Evolutionary conservation across 1,140 invertebrate genomes (phyloP), one percentile per base, ranked within the genome.

Genomic region (Orussus abietinus): DNA sequence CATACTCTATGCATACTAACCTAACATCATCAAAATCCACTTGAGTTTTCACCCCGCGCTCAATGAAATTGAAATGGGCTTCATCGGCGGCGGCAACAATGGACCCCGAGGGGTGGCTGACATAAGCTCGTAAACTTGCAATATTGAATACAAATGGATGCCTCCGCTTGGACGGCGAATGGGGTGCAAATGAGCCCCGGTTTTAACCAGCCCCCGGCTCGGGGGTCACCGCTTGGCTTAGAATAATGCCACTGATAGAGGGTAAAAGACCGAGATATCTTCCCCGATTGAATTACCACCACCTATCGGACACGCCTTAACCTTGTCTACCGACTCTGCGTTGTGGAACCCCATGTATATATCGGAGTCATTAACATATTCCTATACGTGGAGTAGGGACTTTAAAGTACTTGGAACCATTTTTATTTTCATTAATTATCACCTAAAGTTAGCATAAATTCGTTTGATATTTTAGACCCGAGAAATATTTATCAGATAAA

Each of bases 91-190:
- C 42, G 50, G 51, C 49, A 59, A 52, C 53, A 55, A 54, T 56
- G 50, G 51, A 50, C 42, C 39, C 42, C 44, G 38, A 55, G 60
- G 61, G 60, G 57, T 37, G 48, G 46, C 57, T 56, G 52, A 55
- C 59, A 61, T 72, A 71, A 72, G 69, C 70, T 63, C 60, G 64
- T 72, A 72, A 74, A 72, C 59, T 67, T 55, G 62, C 71, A 68
- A 74, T 74, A 72, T 74, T 74, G 71, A 74, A 71, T 74, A 72
- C 61, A 70, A 72, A 74, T 72, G 70, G 59, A 57, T 57, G 61
- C 42, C 45, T 50, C 53, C 39, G 48, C 35, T 53, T 54, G 48
- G 19, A 45, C 28, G 13, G 26, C 18, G 33, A 18, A 19, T 53
- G 52, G 55, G 60, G 67, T 67, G 67, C 65, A 66, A 72, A 71